Evolutionary conservation across 2,797 vertebrate species (phyloP), one percentile per base, ranked within the genome.

Genomic region (Xiphorhynchus erythropygius): DNA sequence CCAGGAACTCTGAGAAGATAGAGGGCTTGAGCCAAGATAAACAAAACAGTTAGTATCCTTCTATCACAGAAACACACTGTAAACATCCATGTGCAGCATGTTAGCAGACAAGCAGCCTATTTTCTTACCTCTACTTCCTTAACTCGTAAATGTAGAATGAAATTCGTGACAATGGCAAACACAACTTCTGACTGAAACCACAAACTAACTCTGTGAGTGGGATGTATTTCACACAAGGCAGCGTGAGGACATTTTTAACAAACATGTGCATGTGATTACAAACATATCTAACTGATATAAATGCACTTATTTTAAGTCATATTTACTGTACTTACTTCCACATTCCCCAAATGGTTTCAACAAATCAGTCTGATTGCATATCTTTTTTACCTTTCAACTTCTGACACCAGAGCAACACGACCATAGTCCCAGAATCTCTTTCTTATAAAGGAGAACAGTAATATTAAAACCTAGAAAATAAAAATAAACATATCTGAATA

Each of bases 381-480:
- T 73, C 16, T 74, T 69, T 69, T 57, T 97, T 97, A 98, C 98
- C 98, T 98, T 71, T 98, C 97, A 24, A 76, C 95, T 95, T 99
- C 98, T 39, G 99, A 98, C 12, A 99, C 98, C 79, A 99, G 96
- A 8, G 99, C 99, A 56, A 99, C 98, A 44, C 99, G 98, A 41
- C 99, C 99, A 1, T 99, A 99, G 97, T 99, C 99, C 99, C 99
- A 99, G 94, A 99, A 98, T 85, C 96, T 98, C 95, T 97, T 99
- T 96, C 99, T 98, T 97, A 99, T 99, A 84, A 98, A 7, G 14
- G 98, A 97, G 97, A 99, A 99, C 46, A 98, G 32, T 23, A 97
- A 41, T 85, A 99, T 97, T 97, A 99, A 97, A 83, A 98, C 27
- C 99, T 98, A 75, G 52, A 89, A 97, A 92, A 91, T 4, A 91